Evolutionary conservation across 2,113 vertebrate genomes (phyloP).

Genomic region (Mugil cephalus): DNA sequence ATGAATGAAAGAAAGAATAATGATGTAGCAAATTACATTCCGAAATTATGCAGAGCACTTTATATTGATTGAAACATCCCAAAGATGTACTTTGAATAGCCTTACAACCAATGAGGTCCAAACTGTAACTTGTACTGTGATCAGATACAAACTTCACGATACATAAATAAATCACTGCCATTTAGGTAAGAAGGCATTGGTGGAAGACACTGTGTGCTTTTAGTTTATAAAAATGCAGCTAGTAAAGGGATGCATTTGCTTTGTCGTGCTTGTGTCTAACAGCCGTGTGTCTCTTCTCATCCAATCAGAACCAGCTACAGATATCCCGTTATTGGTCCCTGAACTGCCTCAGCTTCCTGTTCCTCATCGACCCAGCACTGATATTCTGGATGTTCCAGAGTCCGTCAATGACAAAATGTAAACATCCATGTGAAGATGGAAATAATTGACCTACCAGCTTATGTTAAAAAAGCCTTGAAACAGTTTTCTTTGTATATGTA

Average conservation of each 20-base stretch:
- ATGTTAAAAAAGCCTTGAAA: too few relatives aligned
- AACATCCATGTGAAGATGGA: neutral
- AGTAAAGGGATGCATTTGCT: neutral
- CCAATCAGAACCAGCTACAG: conserved; percentile 80
- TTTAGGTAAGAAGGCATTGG: neutral
- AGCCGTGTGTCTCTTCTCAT: conserved; percentile 60
- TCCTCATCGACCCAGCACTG: conserved; percentile 84
- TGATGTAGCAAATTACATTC: too few relatives aligned
- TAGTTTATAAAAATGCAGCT: neutral
- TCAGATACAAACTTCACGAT: too few relatives aligned
- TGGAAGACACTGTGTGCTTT: neutral
- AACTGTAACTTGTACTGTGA: neutral
- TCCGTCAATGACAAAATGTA: conserved; percentile 71
- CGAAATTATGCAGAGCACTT: too few relatives aligned
- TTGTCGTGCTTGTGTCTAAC: conserved; percentile 16
- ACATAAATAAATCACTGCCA: too few relatives aligned
- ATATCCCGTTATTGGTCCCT: conserved; percentile 83
- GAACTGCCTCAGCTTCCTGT: conserved; percentile 87
- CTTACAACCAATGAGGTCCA: neutral
- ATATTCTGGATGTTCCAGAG: conserved; percentile 93
- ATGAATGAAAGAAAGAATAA: too few relatives aligned
- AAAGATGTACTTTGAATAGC: neutral
- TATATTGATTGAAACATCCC: too few relatives aligned
- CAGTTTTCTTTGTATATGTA: too few relatives aligned
- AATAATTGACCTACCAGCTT: too few relatives aligned